These are phyloP conservation scores for Bovichtus variegatus DNA, from an alignment of 2,797 vertebrate species.

Conservation along the genomic window DNA sequence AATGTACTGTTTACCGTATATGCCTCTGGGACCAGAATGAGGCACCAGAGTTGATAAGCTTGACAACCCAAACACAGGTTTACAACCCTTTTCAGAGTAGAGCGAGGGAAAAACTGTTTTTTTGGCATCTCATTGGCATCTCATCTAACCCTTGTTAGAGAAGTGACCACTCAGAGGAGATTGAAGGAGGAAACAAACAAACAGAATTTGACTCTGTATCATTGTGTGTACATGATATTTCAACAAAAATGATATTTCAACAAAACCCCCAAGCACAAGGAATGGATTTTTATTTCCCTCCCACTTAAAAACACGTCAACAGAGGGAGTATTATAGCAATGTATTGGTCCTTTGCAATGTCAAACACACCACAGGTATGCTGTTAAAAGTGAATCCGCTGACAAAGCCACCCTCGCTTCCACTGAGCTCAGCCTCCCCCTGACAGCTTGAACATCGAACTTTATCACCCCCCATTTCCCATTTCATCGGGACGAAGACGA, in stretches of 20 bases:
- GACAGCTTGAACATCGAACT: conserved; percentile 47
- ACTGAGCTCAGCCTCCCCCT: conserved; percentile 43
- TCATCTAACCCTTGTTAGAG: conserved; percentile 48
- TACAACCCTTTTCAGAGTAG: conserved; percentile 48
- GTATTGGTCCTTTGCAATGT: conserved; percentile 18
- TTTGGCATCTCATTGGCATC: conserved; percentile 15
- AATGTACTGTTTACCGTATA: conserved; percentile 31
- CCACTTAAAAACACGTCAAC: conserved; percentile 16
- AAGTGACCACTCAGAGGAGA: conserved; percentile 22
- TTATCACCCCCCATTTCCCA: conserved; percentile 38
- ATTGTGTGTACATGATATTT: conserved; percentile 10
- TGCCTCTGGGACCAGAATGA: conserved; percentile 18
- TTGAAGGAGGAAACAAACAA: conserved; percentile 12
- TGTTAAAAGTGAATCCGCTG: conserved; percentile 53
- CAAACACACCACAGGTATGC: conserved; percentile 35
- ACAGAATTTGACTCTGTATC: conserved; percentile 1
- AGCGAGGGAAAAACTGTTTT: neutral
- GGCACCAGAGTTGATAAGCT: conserved; percentile 34
- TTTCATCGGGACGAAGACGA: conserved; percentile 39
- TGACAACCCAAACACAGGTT: conserved; percentile 36
- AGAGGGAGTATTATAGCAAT: conserved; percentile 22
- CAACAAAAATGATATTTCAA: neutral
- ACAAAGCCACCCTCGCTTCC: conserved; percentile 49
- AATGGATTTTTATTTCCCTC: conserved; percentile 23
- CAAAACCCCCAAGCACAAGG: conserved; percentile 1